Conservation (phyloP, 2,113 vertebrate species). For the Ibidorhyncha struthersii region DNA sequence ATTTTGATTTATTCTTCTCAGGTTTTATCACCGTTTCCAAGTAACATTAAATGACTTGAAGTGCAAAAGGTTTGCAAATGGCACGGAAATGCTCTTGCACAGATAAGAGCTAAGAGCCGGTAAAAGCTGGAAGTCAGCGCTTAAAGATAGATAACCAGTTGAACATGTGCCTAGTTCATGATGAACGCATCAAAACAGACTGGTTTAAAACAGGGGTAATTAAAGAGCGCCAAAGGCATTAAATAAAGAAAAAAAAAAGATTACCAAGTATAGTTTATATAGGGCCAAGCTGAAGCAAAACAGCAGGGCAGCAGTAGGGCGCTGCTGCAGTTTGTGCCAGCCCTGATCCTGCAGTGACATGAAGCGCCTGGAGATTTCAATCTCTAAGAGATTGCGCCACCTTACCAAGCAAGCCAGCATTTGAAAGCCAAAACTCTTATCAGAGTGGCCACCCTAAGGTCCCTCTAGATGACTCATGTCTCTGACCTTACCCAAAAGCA, state of each 20-base stretch:
- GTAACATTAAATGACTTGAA: background rate
- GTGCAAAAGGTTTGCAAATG: background rate
- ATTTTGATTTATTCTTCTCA: background rate
- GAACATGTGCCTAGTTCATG: background rate
- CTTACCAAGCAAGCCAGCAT: too few species aligned
- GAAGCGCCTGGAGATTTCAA: too few species aligned
- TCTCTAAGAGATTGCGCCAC: too few species aligned
- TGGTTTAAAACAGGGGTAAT: background rate
- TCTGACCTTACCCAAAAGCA: too few species aligned
- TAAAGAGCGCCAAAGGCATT: background rate
- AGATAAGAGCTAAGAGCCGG: background rate
- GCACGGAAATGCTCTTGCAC: background rate
- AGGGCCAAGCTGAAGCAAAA: background rate
- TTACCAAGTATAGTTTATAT: rapidly evolving
- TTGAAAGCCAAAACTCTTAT: too few species aligned
- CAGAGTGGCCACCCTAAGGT: too few species aligned
- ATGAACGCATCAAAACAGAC: background rate
- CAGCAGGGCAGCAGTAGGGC: rapidly evolving
- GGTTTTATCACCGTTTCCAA: background rate
- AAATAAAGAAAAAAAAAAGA: background rate
- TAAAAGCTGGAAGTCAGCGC: background rate
- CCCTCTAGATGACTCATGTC: too few species aligned
- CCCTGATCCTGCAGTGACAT: too few species aligned
- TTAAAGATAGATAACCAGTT: background rate
- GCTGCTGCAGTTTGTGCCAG: too few species aligned